Conservation (phyloP, 2,888 invertebrate species). For the Dolichopus griseipennis region DNA sequence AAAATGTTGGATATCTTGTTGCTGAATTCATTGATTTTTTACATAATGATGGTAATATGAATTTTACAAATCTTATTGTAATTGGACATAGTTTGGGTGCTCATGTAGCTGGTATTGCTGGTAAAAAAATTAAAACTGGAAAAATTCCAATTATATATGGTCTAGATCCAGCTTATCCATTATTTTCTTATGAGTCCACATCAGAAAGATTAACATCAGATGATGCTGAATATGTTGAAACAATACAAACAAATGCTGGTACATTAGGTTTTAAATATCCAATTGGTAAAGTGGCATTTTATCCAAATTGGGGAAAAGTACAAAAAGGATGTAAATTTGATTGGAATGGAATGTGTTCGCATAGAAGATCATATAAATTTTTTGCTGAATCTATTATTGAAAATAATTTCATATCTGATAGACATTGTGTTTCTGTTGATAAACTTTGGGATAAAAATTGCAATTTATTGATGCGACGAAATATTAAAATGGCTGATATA, state of each 20-base stretch:
- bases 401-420: slow-evolving; percentile 30
- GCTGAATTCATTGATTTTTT: slow-evolving; percentile 32
- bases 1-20: slow-evolving; percentile 24
- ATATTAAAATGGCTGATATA: background rate
- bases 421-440: slow-evolving; percentile 26
- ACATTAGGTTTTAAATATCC: slow-evolving; percentile 26
- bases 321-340: slow-evolving; percentile 46
- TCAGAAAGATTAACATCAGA: slow-evolving; percentile 22
- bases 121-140: slow-evolving; percentile 47
- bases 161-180: slow-evolving; percentile 30
- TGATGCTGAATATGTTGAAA: slow-evolving; percentile 31
- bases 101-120: slow-evolving; percentile 50
- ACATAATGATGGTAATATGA: slow-evolving; percentile 44
- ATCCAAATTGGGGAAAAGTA: slow-evolving; percentile 46
- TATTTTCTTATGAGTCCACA: slow-evolving; percentile 22
- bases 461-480: background rate
- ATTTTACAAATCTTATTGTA: slow-evolving; percentile 43
- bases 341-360: slow-evolving; percentile 41
- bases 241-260: slow-evolving; percentile 30
- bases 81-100: slow-evolving; percentile 52
- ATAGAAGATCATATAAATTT: slow-evolving; percentile 41
- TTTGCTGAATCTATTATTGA: slow-evolving; percentile 42
- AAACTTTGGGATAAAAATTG: slow-evolving; percentile 27
- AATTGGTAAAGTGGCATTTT: slow-evolving; percentile 42
- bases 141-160: slow-evolving; percentile 49